These are phyloP conservation scores for Pangasianodon hypophthalmus DNA, from an alignment of 2,113 vertebrate species.

Conservation along the genomic window DNA sequence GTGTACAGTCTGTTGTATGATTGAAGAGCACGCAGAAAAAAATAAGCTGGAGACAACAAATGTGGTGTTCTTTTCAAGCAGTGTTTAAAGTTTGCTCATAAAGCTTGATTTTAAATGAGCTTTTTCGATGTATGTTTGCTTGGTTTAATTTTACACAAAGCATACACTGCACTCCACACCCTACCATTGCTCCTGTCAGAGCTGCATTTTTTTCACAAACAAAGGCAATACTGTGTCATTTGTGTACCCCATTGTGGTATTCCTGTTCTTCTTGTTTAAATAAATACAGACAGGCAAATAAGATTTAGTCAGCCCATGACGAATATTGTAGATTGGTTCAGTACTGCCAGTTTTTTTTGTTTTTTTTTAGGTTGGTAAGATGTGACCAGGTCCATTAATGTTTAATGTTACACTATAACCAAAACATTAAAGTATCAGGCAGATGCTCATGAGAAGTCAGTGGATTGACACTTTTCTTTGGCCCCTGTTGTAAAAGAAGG, in stretches of 20 bases:
- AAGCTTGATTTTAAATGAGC: conserved; percentile 16
- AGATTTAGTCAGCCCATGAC: not conserved
- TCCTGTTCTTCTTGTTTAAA: not conserved
- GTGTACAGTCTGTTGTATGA: not conserved
- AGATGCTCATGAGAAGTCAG: not conserved
- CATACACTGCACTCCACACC: conserved; percentile 6
- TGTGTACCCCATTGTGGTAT: not conserved
- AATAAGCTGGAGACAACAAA: not conserved
- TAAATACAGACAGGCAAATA: not conserved
- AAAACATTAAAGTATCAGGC: too few species aligned
- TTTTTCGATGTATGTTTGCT: conserved; percentile 17
- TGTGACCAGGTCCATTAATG: not conserved
- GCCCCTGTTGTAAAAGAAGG: not conserved
- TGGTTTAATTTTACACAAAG: conserved; percentile 1
- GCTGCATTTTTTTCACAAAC: not conserved
- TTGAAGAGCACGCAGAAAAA: not conserved
- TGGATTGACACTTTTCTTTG: not conserved
- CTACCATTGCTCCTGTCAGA: conserved; percentile 35
- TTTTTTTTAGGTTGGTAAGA: not conserved
- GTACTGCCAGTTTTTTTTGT: not conserved
- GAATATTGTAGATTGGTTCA: not conserved
- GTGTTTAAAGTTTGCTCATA: not conserved
- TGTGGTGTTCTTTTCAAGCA: not conserved
- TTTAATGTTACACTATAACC: too few species aligned
- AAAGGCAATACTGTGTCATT: not conserved